Evolutionary conservation across 2,797 vertebrate genomes (phyloP).

Genomic region (Jordanella pulchra): DNA sequence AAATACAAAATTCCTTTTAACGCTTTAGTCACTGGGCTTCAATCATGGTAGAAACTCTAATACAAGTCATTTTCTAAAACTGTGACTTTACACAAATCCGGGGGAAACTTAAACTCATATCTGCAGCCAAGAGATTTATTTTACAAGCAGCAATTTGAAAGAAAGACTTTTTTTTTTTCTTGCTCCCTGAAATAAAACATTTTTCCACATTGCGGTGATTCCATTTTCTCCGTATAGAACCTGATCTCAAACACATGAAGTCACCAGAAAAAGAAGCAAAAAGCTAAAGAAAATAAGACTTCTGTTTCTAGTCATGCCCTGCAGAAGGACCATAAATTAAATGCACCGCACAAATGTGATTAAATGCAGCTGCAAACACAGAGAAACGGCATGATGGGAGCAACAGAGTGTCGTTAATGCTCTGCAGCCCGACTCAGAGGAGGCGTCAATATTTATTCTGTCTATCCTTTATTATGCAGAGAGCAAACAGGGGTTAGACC

Average conservation of each 20-base stretch:
- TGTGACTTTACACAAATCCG: neutral
- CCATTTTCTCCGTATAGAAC: neutral
- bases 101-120: neutral
- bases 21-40: neutral
- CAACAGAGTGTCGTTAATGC: constrained; percentile 4
- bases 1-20: neutral
- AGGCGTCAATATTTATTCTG: constrained; percentile 2
- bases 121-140: neutral
- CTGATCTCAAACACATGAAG: constrained; percentile 17
- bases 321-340: constrained; percentile 32
- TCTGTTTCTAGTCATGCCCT: constrained; percentile 24
- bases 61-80: neutral
- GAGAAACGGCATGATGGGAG: constrained; percentile 1
- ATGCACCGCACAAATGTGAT: constrained; percentile 45
- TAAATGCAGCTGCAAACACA: constrained; percentile 36
- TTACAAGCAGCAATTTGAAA: neutral
- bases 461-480: constrained; percentile 14
- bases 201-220: constrained; percentile 7
- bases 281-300: constrained; percentile 32
- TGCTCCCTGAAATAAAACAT: neutral
- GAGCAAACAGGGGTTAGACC: constrained; percentile 7
- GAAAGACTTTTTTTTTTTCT: neutral
- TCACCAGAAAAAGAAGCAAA: constrained; percentile 31
- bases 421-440: neutral
- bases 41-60: neutral